A percentile compares a stretch with the other conserved stretches of the same genome.
Conservation (phyloP, 2,113 vertebrate genomes). For the Pyxicephalus adspersus region DNA sequence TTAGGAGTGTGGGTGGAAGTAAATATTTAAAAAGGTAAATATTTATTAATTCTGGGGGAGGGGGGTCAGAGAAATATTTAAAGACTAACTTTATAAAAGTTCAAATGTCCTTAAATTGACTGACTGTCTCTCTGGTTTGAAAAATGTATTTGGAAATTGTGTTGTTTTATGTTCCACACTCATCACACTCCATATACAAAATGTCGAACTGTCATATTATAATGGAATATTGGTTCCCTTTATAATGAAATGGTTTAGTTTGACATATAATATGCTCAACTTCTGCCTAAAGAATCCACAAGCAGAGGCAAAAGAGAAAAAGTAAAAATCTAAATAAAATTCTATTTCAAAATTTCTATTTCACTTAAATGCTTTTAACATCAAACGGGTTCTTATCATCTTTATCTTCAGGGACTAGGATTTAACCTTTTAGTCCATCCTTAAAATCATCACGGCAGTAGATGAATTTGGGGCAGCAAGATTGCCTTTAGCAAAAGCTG, state of each 20-base stretch:
- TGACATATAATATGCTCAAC: neutral
- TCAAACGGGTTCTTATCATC: conserved; percentile 42
- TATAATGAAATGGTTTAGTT: neutral
- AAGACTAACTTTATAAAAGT: too few relatives aligned
- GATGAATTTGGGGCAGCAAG: conserved; percentile 51
- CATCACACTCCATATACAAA: neutral
- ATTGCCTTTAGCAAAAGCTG: conserved; percentile 48
- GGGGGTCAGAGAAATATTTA: too few relatives aligned
- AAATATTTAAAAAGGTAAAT: too few relatives aligned
- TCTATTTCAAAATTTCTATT: neutral
- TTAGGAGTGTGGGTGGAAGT: too few relatives aligned
- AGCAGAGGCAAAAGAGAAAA: neutral
- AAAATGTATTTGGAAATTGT: neutral
- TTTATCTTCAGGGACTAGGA: conserved; percentile 48
- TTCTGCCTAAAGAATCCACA: neutral
- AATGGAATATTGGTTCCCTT: neutral
- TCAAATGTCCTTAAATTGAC: too few relatives aligned
- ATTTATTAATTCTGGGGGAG: too few relatives aligned
- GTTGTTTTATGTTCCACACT: neutral
- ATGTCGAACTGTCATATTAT: neutral
- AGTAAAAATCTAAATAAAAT: conserved; percentile 11
- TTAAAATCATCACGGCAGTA: conserved; percentile 49
- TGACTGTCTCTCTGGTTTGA: too few relatives aligned
- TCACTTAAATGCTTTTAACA: conserved; percentile 37
- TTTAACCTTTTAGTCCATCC: conserved; percentile 53